Evolutionary conservation across 1,140 invertebrate species (phyloP).

Genomic region (Pachypeltis micranthus): DNA sequence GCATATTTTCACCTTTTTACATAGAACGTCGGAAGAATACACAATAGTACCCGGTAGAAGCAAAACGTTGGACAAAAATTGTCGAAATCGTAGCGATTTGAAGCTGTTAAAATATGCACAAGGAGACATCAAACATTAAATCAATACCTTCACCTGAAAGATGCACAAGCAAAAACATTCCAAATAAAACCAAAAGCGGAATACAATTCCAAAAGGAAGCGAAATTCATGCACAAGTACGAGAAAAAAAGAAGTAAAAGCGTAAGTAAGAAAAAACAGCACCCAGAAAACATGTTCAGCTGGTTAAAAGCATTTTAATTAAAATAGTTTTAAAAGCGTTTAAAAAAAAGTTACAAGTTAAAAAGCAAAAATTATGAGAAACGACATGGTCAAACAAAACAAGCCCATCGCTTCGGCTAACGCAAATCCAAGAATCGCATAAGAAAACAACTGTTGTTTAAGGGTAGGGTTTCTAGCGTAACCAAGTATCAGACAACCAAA

Average conservation of each 20-base stretch:
- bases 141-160: too few relatives aligned
- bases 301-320: too few relatives aligned
- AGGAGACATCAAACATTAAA: too few relatives aligned
- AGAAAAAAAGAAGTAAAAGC: neutral
- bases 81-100: too few relatives aligned
- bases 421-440: slow-evolving; percentile 91
- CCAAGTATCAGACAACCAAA: slow-evolving; percentile 86
- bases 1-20: too few relatives aligned
- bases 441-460: slow-evolving; percentile 89
- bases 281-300: neutral
- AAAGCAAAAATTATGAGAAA: slow-evolving; percentile 83
- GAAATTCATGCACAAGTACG: neutral
- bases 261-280: neutral
- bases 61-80: too few relatives aligned
- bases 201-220: too few relatives aligned
- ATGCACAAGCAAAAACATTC: too few relatives aligned
- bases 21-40: too few relatives aligned
- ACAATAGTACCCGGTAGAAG: too few relatives aligned
- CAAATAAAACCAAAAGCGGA: too few relatives aligned
- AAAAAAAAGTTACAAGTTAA: slow-evolving; percentile 7
- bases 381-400: slow-evolving; percentile 93
- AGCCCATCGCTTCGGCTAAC: slow-evolving; percentile 88
- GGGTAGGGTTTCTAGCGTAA: slow-evolving; percentile 81
- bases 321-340: slow-evolving; percentile 10
- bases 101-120: too few relatives aligned